Base-by-base conservation (phyloP, 2,797 vertebrate genomes). In the Pelodytes ibericus region DNA sequence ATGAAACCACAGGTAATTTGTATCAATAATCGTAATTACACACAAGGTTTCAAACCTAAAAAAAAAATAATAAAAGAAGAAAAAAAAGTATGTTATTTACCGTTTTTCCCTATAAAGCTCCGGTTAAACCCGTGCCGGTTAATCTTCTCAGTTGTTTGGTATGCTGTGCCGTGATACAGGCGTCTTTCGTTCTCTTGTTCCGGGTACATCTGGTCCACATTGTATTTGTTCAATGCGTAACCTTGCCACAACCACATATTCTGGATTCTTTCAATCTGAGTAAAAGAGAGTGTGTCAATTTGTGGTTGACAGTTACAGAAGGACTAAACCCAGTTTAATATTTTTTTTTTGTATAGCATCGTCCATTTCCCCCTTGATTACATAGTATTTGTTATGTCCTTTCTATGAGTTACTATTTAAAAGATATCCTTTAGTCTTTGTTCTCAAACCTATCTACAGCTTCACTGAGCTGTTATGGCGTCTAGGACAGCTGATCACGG, bases 181-280 rank as follows among this genome's bases (percentile, higher is more conserved):
- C 66, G 68, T 0, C 22, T 25, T 59, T 65, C 47, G 29, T 77
- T 77, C 7, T 39, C 11, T 2, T 26, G 30, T 18, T 62, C 22
- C 4, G 27, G 60, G 29, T 72, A 64, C 25, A 33, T 64, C 1
- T 7, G 24, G 9, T 77, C 24, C 62, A 72, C 61, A 0, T 2
- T 7, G 10, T 16, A 13, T n/a, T 49, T 77, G 16, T 59, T 47
- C 57, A 77, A 20, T 18, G 60, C 39, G 67, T 59, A 77, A 20
- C 51, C 58, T 60, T 25, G 27, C 68, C 68, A 77, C 10, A 65
- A 15, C 25, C 9, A 31, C 2, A 22, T 0, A 47, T 72, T 64
- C 39, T 77, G 75, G 24, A 77, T 77, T 13, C 60, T 71, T 49
- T 16, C 18, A 13, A 77, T 77, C 75, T 77, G 27, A 0, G 39